phyloP scores from a whole-genome alignment of 1,140 invertebrate species.

The Magallana gigas region DNA sequence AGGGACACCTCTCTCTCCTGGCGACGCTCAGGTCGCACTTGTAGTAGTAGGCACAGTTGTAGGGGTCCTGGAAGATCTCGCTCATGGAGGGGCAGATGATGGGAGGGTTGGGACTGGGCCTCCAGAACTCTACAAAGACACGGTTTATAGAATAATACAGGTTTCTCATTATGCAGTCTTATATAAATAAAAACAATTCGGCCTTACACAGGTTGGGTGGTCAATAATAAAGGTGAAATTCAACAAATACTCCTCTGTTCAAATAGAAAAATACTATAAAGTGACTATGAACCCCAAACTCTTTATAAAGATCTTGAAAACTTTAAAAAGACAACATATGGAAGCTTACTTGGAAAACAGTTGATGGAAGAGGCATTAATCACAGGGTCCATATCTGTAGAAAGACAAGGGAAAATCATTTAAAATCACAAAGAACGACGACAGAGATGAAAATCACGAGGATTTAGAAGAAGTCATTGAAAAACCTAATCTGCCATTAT shows the following conservation, averaged over 20 bases:
- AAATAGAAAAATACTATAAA: too few relatives aligned
- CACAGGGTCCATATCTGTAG: slow-evolving; percentile 51
- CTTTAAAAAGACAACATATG: background rate
- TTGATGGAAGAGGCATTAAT: slow-evolving; percentile 58
- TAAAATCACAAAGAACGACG: too few relatives aligned
- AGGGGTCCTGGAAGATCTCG: slow-evolving; percentile 59
- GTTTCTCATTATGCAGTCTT: too few relatives aligned
- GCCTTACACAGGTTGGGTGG: too few relatives aligned
- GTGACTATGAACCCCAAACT: too few relatives aligned
- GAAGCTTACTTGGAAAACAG: slow-evolving; percentile 64
- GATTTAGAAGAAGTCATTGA: background rate
- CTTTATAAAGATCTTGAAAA: background rate
- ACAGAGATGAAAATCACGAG: too few relatives aligned
- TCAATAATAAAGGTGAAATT: too few relatives aligned
- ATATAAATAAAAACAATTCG: too few relatives aligned
- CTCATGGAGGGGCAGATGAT: slow-evolving; percentile 43
- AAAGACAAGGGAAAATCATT: background rate
- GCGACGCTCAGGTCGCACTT: slow-evolving; percentile 55
- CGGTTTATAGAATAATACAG: too few relatives aligned
- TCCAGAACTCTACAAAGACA: slow-evolving; percentile 50
- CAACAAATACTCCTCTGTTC: too few relatives aligned
- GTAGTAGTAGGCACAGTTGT: slow-evolving; percentile 65
- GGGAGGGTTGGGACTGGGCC: slow-evolving; percentile 54
- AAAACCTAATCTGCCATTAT: background rate
- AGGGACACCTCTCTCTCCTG: slow-evolving; percentile 57